Percentiles rank a stretch among this genome's conserved stretches.
Evolutionary conservation across 2,888 invertebrate genomes (phyloP).

Genomic region (Allacma fusca): DNA sequence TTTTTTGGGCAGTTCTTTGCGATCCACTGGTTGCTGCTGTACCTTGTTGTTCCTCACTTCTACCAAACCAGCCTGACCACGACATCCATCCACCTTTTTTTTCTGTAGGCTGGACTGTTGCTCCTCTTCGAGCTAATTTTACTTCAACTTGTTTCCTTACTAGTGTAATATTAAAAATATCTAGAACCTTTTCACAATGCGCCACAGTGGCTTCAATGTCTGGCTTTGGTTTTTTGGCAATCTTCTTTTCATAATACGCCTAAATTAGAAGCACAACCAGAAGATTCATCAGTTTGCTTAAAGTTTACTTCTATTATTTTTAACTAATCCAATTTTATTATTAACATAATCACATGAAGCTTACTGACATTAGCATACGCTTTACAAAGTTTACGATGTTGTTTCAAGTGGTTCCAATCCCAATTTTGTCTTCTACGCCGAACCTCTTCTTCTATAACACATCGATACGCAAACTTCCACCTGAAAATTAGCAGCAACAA

Average conservation of each 20-base stretch:
- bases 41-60: conserved; percentile 60
- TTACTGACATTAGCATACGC: conserved; percentile 69
- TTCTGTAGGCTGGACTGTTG: conserved; percentile 52
- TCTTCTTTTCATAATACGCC: conserved; percentile 73
- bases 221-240: conserved; percentile 67
- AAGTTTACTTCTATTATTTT: too few relatives aligned
- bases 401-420: conserved; percentile 88
- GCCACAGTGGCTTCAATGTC: conserved; percentile 70
- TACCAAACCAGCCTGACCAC: conserved; percentile 72
- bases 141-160: conserved; percentile 65
- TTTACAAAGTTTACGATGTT: conserved; percentile 77
- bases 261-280: conserved; percentile 31
- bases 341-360: too few relatives aligned
- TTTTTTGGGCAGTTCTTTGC: conserved; percentile 70
- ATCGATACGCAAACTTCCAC: conserved; percentile 93
- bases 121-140: conserved; percentile 63
- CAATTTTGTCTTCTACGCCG: conserved; percentile 78
- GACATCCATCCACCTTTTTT: conserved; percentile 74
- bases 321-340: too few relatives aligned
- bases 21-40: conserved; percentile 62
- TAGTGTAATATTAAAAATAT: conserved; percentile 90
- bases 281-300: too few relatives aligned
- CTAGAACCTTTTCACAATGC: conserved; percentile 80
- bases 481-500: conserved; percentile 68
- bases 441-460: conserved; percentile 84